phyloP scores from a whole-genome alignment of 2,888 invertebrate genomes.

The Heteropelma amictum region DNA sequence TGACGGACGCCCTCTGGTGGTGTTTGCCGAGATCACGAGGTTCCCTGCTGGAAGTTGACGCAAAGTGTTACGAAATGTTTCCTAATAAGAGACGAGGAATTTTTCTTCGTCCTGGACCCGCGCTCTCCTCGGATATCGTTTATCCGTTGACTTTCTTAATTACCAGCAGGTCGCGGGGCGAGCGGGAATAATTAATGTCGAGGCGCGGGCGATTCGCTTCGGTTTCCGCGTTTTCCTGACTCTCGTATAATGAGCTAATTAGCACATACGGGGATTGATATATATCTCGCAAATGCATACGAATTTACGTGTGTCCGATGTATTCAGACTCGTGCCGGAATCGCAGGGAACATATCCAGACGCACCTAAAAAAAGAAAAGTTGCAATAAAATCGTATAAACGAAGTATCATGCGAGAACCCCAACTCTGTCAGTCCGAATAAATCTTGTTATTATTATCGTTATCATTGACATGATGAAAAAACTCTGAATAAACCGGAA shows the following conservation, averaged over 20 bases:
- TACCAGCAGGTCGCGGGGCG: slow-evolving; percentile 57
- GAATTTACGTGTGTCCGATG: background rate
- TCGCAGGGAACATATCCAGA: too few relatives aligned
- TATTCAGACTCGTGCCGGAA: slow-evolving; percentile 30
- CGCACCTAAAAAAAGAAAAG: too few relatives aligned
- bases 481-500: too few relatives aligned
- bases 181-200: slow-evolving; percentile 67
- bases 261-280: slow-evolving; percentile 23
- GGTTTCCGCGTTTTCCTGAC: slow-evolving; percentile 65
- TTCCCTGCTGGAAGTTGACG: background rate
- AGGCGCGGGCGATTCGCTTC: slow-evolving; percentile 58
- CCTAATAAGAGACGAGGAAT: slow-evolving; percentile 16
- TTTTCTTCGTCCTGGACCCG: background rate
- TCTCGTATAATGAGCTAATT: slow-evolving; percentile 64
- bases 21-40: too few relatives aligned
- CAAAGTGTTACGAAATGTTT: slow-evolving; percentile 32
- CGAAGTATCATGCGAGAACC: too few relatives aligned
- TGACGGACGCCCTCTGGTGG: too few relatives aligned
- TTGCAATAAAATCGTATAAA: too few relatives aligned
- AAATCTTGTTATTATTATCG: too few relatives aligned
- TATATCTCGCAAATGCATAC: too few relatives aligned
- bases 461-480: too few relatives aligned
- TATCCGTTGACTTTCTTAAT: slow-evolving; percentile 70
- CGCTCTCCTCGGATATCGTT: slow-evolving; percentile 37
- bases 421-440: too few relatives aligned